Evolutionary conservation across 2,113 vertebrate species (phyloP).

Genomic region (Haemorhous mexicanus): DNA sequence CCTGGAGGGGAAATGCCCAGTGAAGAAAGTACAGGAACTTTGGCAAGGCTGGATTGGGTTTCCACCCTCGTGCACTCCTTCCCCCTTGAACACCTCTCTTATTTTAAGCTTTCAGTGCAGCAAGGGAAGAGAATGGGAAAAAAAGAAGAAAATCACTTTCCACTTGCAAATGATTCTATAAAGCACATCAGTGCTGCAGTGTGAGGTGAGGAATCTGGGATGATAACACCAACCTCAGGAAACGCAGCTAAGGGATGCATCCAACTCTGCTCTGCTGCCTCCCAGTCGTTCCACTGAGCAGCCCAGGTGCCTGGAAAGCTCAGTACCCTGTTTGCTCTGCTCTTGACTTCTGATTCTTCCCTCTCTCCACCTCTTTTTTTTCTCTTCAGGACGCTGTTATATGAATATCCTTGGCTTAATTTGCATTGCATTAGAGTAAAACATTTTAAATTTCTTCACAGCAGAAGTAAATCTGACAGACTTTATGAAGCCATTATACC

Average conservation of each 20-base stretch:
- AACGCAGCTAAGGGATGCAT: constrained; percentile 9
- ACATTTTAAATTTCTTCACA: constrained; percentile 82
- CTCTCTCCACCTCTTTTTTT: not conserved
- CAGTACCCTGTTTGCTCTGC: constrained; percentile 65
- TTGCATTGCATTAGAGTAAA: constrained; percentile 84
- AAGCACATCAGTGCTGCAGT: not conserved
- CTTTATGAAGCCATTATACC: constrained; percentile 86
- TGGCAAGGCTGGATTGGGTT: not conserved
- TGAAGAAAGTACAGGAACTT: not conserved
- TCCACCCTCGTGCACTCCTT: rapidly evolving
- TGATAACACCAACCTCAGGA: constrained; percentile 29
- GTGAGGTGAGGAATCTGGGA: not conserved
- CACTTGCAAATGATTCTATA: not conserved
- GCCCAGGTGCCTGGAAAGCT: constrained; percentile 42
- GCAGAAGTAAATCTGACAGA: constrained; percentile 85
- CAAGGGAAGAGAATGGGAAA: not conserved
- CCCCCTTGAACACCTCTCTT: not conserved
- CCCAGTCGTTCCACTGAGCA: constrained; percentile 29
- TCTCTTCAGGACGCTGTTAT: constrained; percentile 40
- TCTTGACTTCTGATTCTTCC: constrained; percentile 67
- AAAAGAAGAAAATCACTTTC: not conserved
- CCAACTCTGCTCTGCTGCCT: not conserved
- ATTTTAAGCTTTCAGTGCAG: not conserved
- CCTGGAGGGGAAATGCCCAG: not conserved
- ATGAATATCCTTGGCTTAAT: constrained; percentile 75